Conservation (phyloP, 2,797 vertebrate species). For the Hemitrygon akajei region DNA sequence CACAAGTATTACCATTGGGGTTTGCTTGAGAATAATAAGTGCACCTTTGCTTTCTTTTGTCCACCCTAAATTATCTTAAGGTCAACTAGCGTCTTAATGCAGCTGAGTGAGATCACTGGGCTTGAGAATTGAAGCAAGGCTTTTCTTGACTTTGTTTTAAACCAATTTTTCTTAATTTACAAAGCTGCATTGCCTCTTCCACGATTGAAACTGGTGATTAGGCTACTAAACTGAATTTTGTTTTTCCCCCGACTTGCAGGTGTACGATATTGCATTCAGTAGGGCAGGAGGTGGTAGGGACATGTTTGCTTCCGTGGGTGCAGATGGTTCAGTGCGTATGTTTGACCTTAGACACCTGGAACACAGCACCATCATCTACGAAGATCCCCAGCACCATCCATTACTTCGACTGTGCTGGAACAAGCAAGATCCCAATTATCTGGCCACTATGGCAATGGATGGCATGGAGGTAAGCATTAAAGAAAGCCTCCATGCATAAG, state of each 20-base stretch:
- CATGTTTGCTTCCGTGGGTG: slow-evolving; percentile 96
- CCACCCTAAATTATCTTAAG: too few species aligned
- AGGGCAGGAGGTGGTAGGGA: slow-evolving; percentile 89
- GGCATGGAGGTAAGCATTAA: slow-evolving; percentile 86
- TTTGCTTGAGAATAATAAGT: neutral
- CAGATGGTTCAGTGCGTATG: slow-evolving; percentile 92
- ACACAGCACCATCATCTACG: slow-evolving; percentile 98
- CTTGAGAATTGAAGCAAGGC: neutral
- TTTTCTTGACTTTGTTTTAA: neutral
- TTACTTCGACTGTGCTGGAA: slow-evolving; percentile 98
- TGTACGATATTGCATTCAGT: slow-evolving; percentile 96
- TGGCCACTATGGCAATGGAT: slow-evolving; percentile 98
- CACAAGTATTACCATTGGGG: neutral
- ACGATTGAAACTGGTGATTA: neutral
- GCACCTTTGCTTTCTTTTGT: neutral
- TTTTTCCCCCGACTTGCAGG: slow-evolving; percentile 49
- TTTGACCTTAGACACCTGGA: slow-evolving; percentile 94
- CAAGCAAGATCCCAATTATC: slow-evolving; percentile 96
- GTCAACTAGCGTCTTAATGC: neutral
- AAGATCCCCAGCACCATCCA: slow-evolving; percentile 95
- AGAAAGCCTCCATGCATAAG: neutral
- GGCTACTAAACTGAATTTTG: neutral
- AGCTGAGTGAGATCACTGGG: neutral
- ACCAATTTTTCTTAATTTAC: neutral
- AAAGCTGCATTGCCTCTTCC: neutral